Evolutionary conservation across 2,113 vertebrate species (phyloP).

Genomic region (Rhynchomys soricoides): DNA sequence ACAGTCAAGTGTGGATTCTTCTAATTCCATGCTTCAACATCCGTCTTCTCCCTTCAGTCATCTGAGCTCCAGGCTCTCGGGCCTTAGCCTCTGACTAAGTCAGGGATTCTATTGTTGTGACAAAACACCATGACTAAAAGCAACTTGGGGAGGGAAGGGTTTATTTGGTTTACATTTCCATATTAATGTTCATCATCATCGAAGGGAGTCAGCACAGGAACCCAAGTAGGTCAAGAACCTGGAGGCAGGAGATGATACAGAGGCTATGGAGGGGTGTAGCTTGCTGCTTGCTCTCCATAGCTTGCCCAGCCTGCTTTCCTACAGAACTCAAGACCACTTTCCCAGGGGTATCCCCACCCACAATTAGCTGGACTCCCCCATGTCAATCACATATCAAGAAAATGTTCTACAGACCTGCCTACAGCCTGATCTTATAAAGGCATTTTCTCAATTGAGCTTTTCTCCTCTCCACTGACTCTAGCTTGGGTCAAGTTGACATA

Average conservation of each 20-base stretch:
- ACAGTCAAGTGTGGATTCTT: background rate
- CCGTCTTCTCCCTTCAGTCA: background rate
- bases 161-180: background rate
- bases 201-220: background rate
- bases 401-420: too few species aligned
- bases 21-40: background rate
- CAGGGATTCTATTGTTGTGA: background rate
- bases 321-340: background rate
- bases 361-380: background rate
- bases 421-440: background rate
- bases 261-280: too few species aligned
- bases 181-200: background rate
- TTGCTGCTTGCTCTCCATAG: background rate
- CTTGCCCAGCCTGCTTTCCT: background rate
- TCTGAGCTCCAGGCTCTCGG: background rate
- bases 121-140: too few species aligned
- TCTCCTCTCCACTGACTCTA: background rate
- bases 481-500: background rate
- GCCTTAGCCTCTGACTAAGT: background rate
- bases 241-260: background rate
- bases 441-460: background rate
- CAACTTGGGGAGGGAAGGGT: background rate
- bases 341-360: background rate
- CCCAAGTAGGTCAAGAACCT: background rate
- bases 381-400: background rate